A percentile compares a stretch with the other conserved stretches of the same genome.
Conservation (phyloP, 2,113 vertebrate species). For the Pteropus alecto region DNA sequence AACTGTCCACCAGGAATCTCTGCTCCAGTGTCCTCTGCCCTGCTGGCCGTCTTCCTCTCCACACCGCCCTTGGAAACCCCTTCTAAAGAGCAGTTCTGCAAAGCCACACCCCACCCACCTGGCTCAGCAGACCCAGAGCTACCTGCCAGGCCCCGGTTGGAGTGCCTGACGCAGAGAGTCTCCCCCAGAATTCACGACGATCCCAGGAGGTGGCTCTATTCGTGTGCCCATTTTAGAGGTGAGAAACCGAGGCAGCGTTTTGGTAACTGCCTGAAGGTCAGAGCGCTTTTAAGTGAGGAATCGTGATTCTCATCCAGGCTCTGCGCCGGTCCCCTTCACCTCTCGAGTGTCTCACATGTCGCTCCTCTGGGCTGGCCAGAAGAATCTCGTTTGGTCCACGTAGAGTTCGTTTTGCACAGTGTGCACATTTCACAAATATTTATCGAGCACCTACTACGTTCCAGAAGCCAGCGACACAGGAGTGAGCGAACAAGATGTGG, state of each 20-base stretch:
- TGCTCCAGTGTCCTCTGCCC: neutral
- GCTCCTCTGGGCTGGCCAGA: neutral
- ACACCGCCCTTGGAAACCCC: neutral
- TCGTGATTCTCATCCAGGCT: neutral
- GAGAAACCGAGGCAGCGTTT: neutral
- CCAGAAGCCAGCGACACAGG: neutral
- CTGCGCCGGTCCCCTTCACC: neutral
- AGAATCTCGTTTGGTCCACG: neutral
- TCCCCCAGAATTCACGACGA: neutral
- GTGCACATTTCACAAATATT: neutral
- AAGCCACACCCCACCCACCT: neutral
- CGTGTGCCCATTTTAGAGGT: neutral
- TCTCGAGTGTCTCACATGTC: neutral
- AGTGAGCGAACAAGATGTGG: neutral
- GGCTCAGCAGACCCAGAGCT: neutral
- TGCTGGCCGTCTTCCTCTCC: no score
- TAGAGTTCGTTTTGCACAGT: neutral
- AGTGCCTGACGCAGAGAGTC: rapidly evolving
- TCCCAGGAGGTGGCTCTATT: neutral
- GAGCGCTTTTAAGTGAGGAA: rapidly evolving
- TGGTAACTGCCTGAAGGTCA: neutral
- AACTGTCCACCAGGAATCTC: neutral
- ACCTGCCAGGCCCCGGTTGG: neutral
- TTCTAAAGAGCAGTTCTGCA: neutral
- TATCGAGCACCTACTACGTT: neutral